Base-by-base conservation (phyloP, 2,797 vertebrate species). In the Luscinia megarhynchos region DNA sequence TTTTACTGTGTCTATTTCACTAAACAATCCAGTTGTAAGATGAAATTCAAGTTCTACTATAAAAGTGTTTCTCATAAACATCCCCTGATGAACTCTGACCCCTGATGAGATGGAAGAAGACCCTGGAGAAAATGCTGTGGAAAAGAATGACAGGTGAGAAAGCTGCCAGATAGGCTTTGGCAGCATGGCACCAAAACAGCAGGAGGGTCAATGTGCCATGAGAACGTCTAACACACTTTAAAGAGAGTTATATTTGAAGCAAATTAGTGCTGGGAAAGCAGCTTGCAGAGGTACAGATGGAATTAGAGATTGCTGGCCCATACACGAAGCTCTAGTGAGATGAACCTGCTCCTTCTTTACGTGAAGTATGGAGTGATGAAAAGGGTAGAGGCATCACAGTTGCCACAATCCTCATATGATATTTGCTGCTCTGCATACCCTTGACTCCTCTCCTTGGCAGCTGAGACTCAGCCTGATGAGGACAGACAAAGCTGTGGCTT, bases 331-430 rank as follows among this genome's bases (percentile, higher is more conserved):
- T 77, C 24, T 40, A 45, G 12, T 23, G 32, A 92, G 51, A 72
- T 86, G 51, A 90, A 73, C 21, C 36, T 76, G 23, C 70, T 78
- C 14, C 58, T 80, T 55, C 63, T 90, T 55, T 46, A 76, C 51
- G 23, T 86, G 69, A 93, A 87, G 29, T 45, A 90, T 82, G 59
- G 63, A 89, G 77, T 82, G 81, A 84, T 84, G 84, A 84, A 89
- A 95, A 94, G 89, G 48, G 58, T 27, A 66, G 74, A 90, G 74
- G 36, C 15, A 55, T 62, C 51, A 40, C 4, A 87, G 63, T 5
- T 90, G 55, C 70, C 70, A 79, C 83, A 87, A 32, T 48, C 84
- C 67, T 73, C 32, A 74, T 36, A 23, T 62, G 85, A 40, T 74
- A 91, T 88, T 72, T 77, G 38, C 73, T 64, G 66, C 41, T 91